Evolutionary conservation across 2,113 vertebrate species (phyloP).

Genomic region (Irena cyanogastra): DNA sequence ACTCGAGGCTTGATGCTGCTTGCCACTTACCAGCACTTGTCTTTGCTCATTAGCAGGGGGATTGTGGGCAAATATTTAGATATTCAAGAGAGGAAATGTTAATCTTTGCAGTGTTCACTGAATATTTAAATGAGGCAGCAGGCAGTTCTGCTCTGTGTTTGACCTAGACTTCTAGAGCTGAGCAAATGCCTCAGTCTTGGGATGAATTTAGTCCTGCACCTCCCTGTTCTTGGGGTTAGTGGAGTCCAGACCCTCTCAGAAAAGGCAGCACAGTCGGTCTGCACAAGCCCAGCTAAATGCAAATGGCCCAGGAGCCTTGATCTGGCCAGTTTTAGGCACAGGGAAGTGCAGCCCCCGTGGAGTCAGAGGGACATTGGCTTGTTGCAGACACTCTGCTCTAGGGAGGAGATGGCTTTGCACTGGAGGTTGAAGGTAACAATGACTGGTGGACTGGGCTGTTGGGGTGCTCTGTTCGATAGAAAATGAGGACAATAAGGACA

Average conservation of each 20-base stretch:
- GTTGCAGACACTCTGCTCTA: not conserved
- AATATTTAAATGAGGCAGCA: conserved; percentile 65
- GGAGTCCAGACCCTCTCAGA: not conserved
- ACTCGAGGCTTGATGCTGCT: conserved; percentile 88
- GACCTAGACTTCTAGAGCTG: not conserved
- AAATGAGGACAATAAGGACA: not conserved
- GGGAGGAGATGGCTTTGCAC: not conserved
- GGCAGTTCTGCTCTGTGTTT: conserved; percentile 2
- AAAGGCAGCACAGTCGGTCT: not conserved
- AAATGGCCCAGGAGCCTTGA: not conserved
- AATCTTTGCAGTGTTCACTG: conserved; percentile 64
- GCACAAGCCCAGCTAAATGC: not conserved
- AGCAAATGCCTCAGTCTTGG: not conserved
- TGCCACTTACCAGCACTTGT: conserved; percentile 94
- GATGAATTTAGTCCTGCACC: not conserved
- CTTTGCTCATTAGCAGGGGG: conserved; percentile 86
- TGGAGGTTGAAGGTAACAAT: not conserved
- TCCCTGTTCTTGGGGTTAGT: not conserved
- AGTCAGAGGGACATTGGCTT: not conserved
- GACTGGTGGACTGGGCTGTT: not conserved
- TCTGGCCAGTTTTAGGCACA: not conserved
- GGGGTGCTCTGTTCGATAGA: not conserved
- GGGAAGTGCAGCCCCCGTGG: not conserved
- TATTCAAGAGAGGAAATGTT: conserved; percentile 68
- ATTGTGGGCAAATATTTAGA: conserved; percentile 70